Conservation (phyloP, 2,797 vertebrate species). For the Podarcis lilfordi region DNA sequence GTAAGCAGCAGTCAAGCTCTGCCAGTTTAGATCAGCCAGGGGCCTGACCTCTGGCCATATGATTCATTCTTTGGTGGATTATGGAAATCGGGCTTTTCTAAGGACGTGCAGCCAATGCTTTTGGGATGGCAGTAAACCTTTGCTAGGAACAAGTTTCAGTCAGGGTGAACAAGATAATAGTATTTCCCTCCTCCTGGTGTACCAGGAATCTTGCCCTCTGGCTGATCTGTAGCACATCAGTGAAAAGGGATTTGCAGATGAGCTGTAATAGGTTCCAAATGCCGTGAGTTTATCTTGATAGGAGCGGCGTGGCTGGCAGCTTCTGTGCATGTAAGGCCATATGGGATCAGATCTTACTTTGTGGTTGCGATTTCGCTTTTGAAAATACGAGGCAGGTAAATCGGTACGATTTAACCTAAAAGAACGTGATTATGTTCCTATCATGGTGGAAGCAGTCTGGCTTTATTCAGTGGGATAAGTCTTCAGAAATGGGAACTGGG, state of each 20-base stretch:
- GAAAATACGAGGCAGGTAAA: neutral
- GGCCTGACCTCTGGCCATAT: neutral
- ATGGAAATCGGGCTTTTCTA: neutral
- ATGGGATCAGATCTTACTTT: neutral
- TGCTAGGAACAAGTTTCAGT: neutral
- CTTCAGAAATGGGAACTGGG: neutral
- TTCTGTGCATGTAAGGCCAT: neutral
- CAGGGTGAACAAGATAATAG: neutral
- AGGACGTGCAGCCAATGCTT: neutral
- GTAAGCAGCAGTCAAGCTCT: neutral
- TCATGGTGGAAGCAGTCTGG: neutral
- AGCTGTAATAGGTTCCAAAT: neutral
- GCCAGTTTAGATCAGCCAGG: neutral
- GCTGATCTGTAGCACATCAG: neutral
- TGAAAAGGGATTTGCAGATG: neutral
- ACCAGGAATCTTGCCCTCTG: constrained; percentile 5
- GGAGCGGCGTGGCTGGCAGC: neutral
- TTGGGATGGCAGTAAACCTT: neutral
- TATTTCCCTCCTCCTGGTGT: neutral
- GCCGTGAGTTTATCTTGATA: neutral
- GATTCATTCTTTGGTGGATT: neutral
- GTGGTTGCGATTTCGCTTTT: neutral
- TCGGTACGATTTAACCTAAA: neutral
- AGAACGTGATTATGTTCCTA: neutral
- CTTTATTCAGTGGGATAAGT: neutral